Percentiles rank a stretch among this genome's conserved stretches.
phyloP scores from a whole-genome alignment of 2,888 invertebrate genomes.

The Pemphredon lugubris region DNA sequence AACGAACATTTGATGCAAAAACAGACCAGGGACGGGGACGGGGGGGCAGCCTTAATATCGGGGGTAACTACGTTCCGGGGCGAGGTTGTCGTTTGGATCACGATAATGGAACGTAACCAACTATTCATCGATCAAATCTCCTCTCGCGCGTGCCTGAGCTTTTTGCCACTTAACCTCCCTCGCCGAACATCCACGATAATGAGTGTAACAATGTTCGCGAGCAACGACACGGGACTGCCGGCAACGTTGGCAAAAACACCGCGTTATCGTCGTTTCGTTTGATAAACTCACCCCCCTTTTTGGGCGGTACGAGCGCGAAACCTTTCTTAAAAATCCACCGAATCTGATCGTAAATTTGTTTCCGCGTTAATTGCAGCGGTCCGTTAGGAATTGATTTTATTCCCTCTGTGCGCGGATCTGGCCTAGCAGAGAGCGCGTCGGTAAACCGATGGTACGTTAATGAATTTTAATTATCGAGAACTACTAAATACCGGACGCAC shows the following conservation, averaged over 20 bases:
- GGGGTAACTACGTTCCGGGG: not conserved
- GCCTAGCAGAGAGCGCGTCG: no score
- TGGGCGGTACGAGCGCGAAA: no score
- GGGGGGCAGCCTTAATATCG: not conserved
- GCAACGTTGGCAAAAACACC: not conserved
- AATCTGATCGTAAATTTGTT: no score
- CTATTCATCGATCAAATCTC: conserved; percentile 56
- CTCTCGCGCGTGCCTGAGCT: conserved; percentile 23
- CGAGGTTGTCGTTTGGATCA: conserved; percentile 16
- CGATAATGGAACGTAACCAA: conserved; percentile 53
- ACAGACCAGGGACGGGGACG: not conserved
- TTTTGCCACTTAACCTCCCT: conserved; percentile 52
- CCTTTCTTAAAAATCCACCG: no score
- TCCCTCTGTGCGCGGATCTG: no score
- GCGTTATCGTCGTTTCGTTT: not conserved
- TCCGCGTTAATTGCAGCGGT: no score
- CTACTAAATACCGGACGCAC: no score
- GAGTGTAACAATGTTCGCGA: conserved; percentile 34
- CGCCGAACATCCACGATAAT: conserved; percentile 33
- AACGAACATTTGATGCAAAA: conserved; percentile 1
- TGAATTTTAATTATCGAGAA: no score
- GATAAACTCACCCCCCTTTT: not conserved
- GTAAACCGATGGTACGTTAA: no score
- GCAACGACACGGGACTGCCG: not conserved
- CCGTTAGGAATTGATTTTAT: no score